Evolutionary conservation across 2,888 invertebrate species (phyloP), one percentile per base, ranked within the genome.

Genomic region (Lasioglossum zephyrum): DNA sequence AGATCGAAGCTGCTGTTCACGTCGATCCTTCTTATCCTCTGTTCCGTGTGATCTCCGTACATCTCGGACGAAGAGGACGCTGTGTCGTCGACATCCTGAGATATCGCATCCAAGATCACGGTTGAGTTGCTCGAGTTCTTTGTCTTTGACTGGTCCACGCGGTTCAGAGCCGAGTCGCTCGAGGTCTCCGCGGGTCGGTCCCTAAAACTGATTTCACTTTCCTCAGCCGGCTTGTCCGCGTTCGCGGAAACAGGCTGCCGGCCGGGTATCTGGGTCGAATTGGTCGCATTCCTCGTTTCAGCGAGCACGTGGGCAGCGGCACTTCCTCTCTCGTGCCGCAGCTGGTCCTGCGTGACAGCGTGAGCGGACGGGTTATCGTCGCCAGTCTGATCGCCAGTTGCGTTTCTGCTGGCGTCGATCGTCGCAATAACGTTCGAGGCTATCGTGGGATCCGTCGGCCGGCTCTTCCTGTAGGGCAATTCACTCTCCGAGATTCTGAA

Each of bases 391-490:
- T 84, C 78, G 26, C 73, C 86, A 39, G 86, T 82, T 0, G 49
- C 6, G n/a, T 85, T 85, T 13, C 72, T 66, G 16, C 44, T 73
- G 0, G 73, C 41, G 36, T 89, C 90, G 53, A 69, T 87, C n/a
- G 73, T 39, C 18, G 79, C 57, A 4, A 93, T 94, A 31, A 94
- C 91, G 76, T 94, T 94, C 60, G 93, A 91, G 0, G 90, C 92
- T 75, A 94, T 93, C 47, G 92, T 92, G 5, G 92, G 79, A 82
- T 93, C 93, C n/a, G 92, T 86, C 0, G 93, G 89, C 74, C 89
- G 90, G 22, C 82, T 77, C 82, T 94, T 93, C 79, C 93, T 81
- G 76, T 92, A 93, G 80, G 92, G 92, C 0, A 91, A 82, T 11
- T 91, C 89, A 18, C 89, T 91, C 8, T 91, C 92, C 4, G 91